These are phyloP conservation scores for Notodonta ziczac DNA, from an alignment of 2,888 invertebrate species.

Conservation along the genomic window DNA sequence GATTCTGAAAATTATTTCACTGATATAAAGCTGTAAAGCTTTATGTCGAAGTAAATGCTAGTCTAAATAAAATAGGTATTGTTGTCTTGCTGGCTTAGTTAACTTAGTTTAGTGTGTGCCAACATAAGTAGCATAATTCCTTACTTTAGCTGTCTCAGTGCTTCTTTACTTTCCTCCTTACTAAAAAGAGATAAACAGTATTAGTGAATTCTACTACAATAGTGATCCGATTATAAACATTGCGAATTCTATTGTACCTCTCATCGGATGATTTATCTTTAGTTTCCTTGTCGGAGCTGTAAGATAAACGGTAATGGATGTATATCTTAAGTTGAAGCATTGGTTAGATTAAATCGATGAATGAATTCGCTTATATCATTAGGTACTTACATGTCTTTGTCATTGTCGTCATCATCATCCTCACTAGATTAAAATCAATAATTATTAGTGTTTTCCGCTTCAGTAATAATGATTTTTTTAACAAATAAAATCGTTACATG, in stretches of 20 bases:
- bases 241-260: constrained; percentile 14
- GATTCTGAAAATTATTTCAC: too few relatives aligned
- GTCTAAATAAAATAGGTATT: too few relatives aligned
- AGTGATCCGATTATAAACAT: neutral
- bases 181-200: constrained; percentile 27
- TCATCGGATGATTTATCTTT: constrained; percentile 20
- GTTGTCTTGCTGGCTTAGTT: too few relatives aligned
- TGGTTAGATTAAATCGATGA: too few relatives aligned
- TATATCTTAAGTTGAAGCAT: too few relatives aligned
- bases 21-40: too few relatives aligned
- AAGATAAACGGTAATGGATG: neutral
- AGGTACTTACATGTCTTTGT: constrained; percentile 17
- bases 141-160: constrained; percentile 39
- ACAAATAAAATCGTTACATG: neutral
- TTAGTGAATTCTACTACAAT: neutral
- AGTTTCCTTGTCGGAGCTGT: constrained; percentile 1
- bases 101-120: too few relatives aligned
- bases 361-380: neutral
- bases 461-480: neutral
- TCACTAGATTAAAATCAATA: constrained; percentile 21
- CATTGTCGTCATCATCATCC: constrained; percentile 25
- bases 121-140: neutral
- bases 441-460: neutral
- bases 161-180: constrained; percentile 22
- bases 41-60: too few relatives aligned